Evolutionary conservation across 2,888 invertebrate genomes (phyloP).

Genomic region (Mimas tiliae): DNA sequence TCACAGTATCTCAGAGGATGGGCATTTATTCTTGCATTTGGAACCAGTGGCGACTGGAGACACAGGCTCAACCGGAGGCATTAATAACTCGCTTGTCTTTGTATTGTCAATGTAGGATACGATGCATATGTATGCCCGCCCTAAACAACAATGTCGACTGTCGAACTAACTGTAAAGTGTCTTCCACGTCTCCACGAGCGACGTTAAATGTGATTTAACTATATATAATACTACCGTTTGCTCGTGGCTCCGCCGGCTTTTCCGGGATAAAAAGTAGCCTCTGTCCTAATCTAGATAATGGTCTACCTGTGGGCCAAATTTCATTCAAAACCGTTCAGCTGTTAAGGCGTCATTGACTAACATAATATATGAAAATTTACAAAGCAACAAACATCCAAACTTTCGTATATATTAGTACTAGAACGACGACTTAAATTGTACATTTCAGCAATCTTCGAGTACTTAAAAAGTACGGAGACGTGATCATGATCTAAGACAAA

Average conservation of each 20-base stretch:
- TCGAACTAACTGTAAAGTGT: conserved; percentile 23
- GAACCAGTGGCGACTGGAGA: conserved; percentile 42
- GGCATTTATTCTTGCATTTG: conserved; percentile 42
- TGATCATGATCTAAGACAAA: too few relatives aligned
- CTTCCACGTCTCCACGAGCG: conserved; percentile 16
- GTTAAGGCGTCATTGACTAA: too few relatives aligned
- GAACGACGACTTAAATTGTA: too few relatives aligned
- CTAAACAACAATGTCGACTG: conserved; percentile 43
- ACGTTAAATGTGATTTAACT: conserved; percentile 10
- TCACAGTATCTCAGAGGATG: conserved; percentile 36
- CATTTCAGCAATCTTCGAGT: too few relatives aligned
- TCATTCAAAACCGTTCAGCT: too few relatives aligned
- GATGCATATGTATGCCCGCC: conserved; percentile 51
- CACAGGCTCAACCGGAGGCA: conserved; percentile 50
- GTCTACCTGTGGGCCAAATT: too few relatives aligned
- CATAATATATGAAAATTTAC: too few relatives aligned
- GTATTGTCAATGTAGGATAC: conserved; percentile 58
- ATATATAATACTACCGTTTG: background rate
- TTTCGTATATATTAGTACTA: too few relatives aligned
- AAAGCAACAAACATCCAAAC: too few relatives aligned
- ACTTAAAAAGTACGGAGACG: too few relatives aligned
- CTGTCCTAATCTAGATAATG: too few relatives aligned
- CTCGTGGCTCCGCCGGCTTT: background rate
- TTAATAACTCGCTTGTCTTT: conserved; percentile 62
- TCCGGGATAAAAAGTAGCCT: background rate